Evolutionary conservation across 2,113 vertebrate species (phyloP).

Genomic region (Trachemys scripta): DNA sequence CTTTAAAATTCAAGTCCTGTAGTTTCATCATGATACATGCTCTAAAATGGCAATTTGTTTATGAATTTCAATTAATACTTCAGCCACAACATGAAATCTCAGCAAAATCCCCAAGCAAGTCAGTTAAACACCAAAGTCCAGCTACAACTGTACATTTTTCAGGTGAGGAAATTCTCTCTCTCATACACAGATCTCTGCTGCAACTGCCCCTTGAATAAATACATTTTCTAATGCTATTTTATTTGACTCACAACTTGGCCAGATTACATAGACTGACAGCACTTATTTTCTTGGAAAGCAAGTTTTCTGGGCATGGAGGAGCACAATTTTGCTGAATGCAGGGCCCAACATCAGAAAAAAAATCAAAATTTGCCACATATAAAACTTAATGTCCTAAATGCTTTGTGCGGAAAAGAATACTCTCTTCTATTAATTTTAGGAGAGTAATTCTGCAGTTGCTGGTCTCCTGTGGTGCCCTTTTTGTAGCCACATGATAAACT

Average conservation of each 20-base stretch:
- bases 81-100: constrained; percentile 22
- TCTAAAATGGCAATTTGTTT: constrained; percentile 13
- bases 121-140: constrained; percentile 31
- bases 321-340: constrained; percentile 52
- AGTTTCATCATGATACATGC: background rate
- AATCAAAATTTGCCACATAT: constrained; percentile 52
- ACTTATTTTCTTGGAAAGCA: constrained; percentile 64
- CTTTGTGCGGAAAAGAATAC: constrained; percentile 54
- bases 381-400: constrained; percentile 64
- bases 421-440: constrained; percentile 63
- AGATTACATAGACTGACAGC: constrained; percentile 45
- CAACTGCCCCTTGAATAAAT: constrained; percentile 23
- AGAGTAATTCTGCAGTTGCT: constrained; percentile 52
- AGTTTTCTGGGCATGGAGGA: constrained; percentile 51
- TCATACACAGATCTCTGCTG: constrained; percentile 22
- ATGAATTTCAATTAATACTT: constrained; percentile 45
- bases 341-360: background rate
- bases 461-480: constrained; percentile 59
- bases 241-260: constrained; percentile 57
- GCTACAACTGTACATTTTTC: constrained; percentile 7
- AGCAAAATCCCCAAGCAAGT: constrained; percentile 40
- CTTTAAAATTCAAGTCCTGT: background rate
- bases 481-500: constrained; percentile 54
- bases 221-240: constrained; percentile 38
- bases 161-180: constrained; percentile 38